Conservation (phyloP, 2,797 vertebrate species). For the Acipenser ruthenus region DNA sequence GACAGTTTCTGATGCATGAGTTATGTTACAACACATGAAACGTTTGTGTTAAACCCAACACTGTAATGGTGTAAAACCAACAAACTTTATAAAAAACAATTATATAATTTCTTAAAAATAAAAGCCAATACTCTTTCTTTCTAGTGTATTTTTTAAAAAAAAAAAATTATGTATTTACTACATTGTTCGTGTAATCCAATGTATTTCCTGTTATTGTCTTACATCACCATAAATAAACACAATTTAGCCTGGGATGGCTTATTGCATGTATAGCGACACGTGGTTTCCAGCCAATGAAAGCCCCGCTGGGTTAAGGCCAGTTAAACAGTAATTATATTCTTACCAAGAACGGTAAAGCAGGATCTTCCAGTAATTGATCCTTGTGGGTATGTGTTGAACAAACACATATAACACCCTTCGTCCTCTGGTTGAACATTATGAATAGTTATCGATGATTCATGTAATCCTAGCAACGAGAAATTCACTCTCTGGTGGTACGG, state of each 20-base stretch:
- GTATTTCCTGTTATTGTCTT: too few relatives aligned
- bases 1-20: too few relatives aligned
- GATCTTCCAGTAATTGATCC: slow-evolving; percentile 37
- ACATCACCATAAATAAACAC: neutral
- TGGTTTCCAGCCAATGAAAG: too few relatives aligned
- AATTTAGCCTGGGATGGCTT: neutral
- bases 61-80: too few relatives aligned
- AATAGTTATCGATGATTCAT: slow-evolving; percentile 38
- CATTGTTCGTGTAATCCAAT: neutral
- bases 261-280: neutral
- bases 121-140: too few relatives aligned
- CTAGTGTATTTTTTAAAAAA: too few relatives aligned
- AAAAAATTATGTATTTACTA: too few relatives aligned
- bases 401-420: slow-evolving; percentile 51
- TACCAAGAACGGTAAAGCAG: slow-evolving; percentile 52
- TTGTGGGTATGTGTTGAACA: slow-evolving; percentile 44
- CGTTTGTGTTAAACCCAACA: too few relatives aligned
- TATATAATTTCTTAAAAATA: too few relatives aligned
- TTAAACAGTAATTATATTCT: neutral
- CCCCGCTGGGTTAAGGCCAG: too few relatives aligned
- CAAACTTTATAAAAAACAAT: too few relatives aligned
- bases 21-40: too few relatives aligned
- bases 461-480: slow-evolving; percentile 30
- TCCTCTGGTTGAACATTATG: slow-evolving; percentile 42
- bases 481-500: slow-evolving; percentile 30